Percentiles rank a stretch among this genome's conserved stretches.
Conservation (phyloP, 2,797 vertebrate species). For the Crenuchus spilurus region DNA sequence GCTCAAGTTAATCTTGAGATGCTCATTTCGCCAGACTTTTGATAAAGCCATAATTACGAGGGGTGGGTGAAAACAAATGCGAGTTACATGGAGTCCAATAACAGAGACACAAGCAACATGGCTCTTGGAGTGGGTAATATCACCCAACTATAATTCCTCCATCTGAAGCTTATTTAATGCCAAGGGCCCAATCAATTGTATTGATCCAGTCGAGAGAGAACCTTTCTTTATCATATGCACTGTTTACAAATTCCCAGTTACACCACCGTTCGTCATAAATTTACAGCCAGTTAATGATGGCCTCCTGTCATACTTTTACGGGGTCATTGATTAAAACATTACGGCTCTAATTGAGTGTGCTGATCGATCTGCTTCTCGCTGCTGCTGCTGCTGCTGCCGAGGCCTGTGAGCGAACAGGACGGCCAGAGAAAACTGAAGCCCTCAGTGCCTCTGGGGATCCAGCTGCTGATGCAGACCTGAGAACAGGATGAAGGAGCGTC, state of each 20-base stretch:
- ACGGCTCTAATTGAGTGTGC: slow-evolving; percentile 61
- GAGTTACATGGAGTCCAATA: background rate
- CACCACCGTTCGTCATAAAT: slow-evolving; percentile 60
- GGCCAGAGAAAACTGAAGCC: background rate
- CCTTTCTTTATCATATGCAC: slow-evolving; percentile 57
- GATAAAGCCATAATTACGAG: slow-evolving; percentile 43
- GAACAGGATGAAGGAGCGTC: background rate
- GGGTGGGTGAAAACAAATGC: background rate
- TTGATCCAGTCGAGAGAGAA: slow-evolving; percentile 51
- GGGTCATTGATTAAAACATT: slow-evolving; percentile 68
- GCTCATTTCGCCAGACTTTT: slow-evolving; percentile 15
- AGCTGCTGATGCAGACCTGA: slow-evolving; percentile 15
- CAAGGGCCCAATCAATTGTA: slow-evolving; percentile 57
- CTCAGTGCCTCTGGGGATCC: slow-evolving; percentile 11
- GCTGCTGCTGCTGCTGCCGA: slow-evolving; percentile 45
- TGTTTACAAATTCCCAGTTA: slow-evolving; percentile 65
- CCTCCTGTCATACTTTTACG: slow-evolving; percentile 59
- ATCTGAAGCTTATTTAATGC: slow-evolving; percentile 61
- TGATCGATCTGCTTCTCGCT: slow-evolving; percentile 55
- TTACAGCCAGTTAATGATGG: slow-evolving; percentile 58
- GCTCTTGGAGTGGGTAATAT: slow-evolving; percentile 39
- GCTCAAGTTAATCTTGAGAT: slow-evolving; percentile 10
- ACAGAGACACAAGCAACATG: slow-evolving; percentile 27
- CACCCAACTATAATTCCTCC: slow-evolving; percentile 42
- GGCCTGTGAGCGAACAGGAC: slow-evolving; percentile 26